Percentiles rank a stretch among this genome's conserved stretches.
Evolutionary conservation across 2,888 invertebrate species (phyloP).

Genomic region (Heterodera filipjevi): DNA sequence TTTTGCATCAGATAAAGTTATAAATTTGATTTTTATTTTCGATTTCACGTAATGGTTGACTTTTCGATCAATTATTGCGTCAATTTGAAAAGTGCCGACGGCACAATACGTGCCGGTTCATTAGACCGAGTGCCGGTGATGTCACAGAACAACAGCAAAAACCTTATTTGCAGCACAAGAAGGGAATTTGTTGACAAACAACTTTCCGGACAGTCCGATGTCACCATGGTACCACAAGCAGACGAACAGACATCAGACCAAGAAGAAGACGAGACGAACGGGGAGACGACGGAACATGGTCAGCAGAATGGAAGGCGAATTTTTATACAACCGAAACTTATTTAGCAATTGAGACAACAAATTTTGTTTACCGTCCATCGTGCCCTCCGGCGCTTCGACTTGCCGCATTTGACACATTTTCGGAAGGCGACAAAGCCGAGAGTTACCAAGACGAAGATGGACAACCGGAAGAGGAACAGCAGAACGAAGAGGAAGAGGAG

Average conservation of each 20-base stretch:
- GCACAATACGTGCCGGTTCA: background rate
- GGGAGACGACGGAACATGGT: background rate
- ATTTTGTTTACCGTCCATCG: slow-evolving; percentile 13
- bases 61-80: slow-evolving; percentile 25
- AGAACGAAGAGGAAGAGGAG: slow-evolving; percentile 13
- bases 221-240: background rate
- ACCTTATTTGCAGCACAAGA: background rate
- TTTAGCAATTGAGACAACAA: background rate
- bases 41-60: slow-evolving; percentile 15
- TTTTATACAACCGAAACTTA: background rate
- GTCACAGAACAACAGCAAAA: background rate
- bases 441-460: background rate
- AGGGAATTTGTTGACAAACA: background rate
- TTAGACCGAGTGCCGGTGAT: background rate
- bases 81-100: background rate
- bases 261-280: background rate
- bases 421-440: slow-evolving; percentile 4
- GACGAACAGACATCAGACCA: background rate
- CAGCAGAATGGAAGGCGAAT: background rate
- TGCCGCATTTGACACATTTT: slow-evolving; percentile 7
- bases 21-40: background rate
- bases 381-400: slow-evolving; percentile 8
- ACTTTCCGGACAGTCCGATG: slow-evolving; percentile 3
- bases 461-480: slow-evolving; percentile 15
- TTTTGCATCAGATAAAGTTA: background rate